Conservation (phyloP, 2,797 vertebrate species). For the Onychomys leucogaster region DNA sequence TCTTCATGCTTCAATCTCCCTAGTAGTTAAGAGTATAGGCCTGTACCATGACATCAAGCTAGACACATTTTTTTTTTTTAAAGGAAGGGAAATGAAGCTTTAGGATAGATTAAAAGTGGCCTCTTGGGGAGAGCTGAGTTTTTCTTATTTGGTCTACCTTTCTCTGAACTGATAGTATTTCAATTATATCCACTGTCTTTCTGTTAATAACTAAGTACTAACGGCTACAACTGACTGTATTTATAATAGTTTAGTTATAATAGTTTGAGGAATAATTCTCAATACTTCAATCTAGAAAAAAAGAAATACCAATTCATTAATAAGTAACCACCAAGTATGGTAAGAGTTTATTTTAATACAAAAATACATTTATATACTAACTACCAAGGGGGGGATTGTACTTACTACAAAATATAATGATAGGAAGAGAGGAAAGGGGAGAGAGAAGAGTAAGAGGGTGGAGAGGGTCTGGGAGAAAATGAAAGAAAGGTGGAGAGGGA, state of each 20-base stretch:
- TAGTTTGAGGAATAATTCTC: neutral
- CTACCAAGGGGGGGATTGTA: neutral
- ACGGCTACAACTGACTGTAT: neutral
- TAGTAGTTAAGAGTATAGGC: neutral
- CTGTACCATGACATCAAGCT: neutral
- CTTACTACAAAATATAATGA: conserved; percentile 4
- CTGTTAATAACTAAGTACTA: conserved; percentile 37
- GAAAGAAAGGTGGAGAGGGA: neutral
- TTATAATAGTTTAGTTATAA: conserved; percentile 10
- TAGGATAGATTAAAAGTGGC: neutral
- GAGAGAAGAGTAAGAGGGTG: neutral
- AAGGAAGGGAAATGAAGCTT: neutral
- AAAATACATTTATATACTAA: neutral
- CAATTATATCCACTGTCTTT: neutral
- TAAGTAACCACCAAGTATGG: neutral
- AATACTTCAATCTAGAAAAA: conserved; percentile 1
- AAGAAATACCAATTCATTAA: neutral
- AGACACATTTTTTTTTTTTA: neutral
- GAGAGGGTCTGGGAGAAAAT: neutral
- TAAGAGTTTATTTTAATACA: neutral
- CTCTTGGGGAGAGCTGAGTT: neutral
- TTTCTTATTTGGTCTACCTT: neutral
- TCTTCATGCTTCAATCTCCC: neutral
- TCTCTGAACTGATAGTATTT: neutral
- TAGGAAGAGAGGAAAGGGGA: neutral